A percentile compares a stretch with the other conserved stretches of the same genome.
These are phyloP conservation scores for Drosophila aff. DNA, from an alignment of 1,140 invertebrate genomes.

Conservation along the genomic window DNA sequence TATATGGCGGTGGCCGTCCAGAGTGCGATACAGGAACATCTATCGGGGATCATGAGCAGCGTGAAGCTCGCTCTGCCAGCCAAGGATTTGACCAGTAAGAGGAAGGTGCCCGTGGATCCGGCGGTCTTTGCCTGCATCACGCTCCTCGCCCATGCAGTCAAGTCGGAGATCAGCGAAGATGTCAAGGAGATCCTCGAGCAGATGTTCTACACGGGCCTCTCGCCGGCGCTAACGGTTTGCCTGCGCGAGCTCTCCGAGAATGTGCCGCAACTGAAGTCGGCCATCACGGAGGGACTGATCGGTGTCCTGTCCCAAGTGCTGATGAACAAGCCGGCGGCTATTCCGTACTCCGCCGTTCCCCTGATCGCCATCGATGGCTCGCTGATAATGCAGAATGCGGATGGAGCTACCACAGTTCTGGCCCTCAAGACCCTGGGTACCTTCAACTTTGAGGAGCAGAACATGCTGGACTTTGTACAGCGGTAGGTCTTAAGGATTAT, in stretches of 20 bases:
- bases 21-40: slow-evolving; percentile 91
- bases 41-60: slow-evolving; percentile 94
- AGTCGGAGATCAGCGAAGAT: slow-evolving; percentile 90
- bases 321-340: slow-evolving; percentile 94
- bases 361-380: slow-evolving; percentile 63
- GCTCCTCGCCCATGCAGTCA: slow-evolving; percentile 94
- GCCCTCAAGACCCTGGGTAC: slow-evolving; percentile 97
- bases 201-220: slow-evolving; percentile 96
- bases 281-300: slow-evolving; percentile 96
- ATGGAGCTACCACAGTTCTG: slow-evolving; percentile 94
- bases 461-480: slow-evolving; percentile 95
- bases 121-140: slow-evolving; percentile 98
- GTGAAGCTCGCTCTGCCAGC: slow-evolving; percentile 93
- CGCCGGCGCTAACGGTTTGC: slow-evolving; percentile 95
- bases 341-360: slow-evolving; percentile 81
- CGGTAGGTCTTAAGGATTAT: slow-evolving; percentile 82
- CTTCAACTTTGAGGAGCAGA: slow-evolving; percentile 98
- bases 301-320: slow-evolving; percentile 95
- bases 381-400: slow-evolving; percentile 85
- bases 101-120: slow-evolving; percentile 91
- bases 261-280: slow-evolving; percentile 94
- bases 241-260: slow-evolving; percentile 95
- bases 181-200: slow-evolving; percentile 94
- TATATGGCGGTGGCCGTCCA: slow-evolving; percentile 96
- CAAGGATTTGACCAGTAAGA: slow-evolving; percentile 90